Evolutionary conservation across 2,113 vertebrate species (phyloP).

Genomic region (Hypomesus transpacificus): DNA sequence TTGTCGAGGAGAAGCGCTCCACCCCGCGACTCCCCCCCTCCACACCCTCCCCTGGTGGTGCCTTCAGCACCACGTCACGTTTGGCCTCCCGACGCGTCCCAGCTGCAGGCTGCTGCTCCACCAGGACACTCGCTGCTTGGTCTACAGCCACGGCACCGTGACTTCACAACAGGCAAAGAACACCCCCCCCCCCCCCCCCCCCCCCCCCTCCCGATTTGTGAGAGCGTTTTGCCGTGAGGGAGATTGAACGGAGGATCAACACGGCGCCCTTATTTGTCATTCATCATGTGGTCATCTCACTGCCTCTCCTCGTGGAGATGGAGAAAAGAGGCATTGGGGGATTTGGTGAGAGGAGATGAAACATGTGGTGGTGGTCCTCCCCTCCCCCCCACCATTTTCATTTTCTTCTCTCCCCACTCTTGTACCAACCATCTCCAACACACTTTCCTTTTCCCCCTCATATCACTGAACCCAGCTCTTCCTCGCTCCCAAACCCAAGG

Average conservation of each 20-base stretch:
- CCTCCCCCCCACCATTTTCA: background rate
- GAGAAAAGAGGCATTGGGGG: too few relatives aligned
- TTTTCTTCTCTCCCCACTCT: background rate
- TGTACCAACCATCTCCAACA: background rate
- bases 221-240: slow-evolving; percentile 2
- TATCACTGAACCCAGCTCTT: too few relatives aligned
- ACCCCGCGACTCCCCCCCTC: background rate
- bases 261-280: too few relatives aligned
- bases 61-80: background rate
- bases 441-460: too few relatives aligned
- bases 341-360: too few relatives aligned
- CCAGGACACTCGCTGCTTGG: background rate
- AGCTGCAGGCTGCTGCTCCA: background rate
- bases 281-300: too few relatives aligned
- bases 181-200: background rate
- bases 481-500: too few relatives aligned
- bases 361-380: background rate
- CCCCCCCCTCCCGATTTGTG: background rate
- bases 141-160: background rate
- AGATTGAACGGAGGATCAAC: background rate
- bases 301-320: too few relatives aligned
- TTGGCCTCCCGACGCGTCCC: background rate
- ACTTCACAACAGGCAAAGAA: background rate
- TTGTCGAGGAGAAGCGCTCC: background rate
- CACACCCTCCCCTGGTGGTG: background rate